Evolutionary conservation across 2,888 invertebrate species (phyloP).

Genomic region (Drymonia ruficornis): DNA sequence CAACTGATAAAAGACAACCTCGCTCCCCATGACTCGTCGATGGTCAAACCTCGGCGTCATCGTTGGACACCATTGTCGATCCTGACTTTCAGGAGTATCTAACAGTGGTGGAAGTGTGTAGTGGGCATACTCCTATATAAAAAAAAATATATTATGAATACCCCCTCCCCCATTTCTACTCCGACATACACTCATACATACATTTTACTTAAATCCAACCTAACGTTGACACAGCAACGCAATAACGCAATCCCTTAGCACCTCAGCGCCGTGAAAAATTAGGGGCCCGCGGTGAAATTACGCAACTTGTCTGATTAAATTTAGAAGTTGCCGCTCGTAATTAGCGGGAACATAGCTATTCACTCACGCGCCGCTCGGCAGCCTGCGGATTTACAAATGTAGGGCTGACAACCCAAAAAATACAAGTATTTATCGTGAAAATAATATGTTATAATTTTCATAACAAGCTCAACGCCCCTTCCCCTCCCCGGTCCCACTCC

Average conservation of each 20-base stretch:
- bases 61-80: too few species aligned
- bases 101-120: too few species aligned
- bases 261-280: constrained; percentile 72
- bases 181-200: not conserved
- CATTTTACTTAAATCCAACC: constrained; percentile 17
- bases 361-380: constrained; percentile 73
- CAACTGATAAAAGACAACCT: too few species aligned
- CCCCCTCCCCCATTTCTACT: too few species aligned
- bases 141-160: too few species aligned
- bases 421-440: not conserved
- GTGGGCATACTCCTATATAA: too few species aligned
- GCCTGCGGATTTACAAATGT: constrained; percentile 41
- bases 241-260: constrained; percentile 30
- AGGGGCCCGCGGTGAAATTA: constrained; percentile 70
- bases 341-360: constrained; percentile 80
- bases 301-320: constrained; percentile 82
- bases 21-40: too few species aligned
- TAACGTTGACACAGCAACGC: constrained; percentile 35
- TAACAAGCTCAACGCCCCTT: too few species aligned
- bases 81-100: too few species aligned
- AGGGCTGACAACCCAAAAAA: constrained; percentile 16
- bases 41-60: too few species aligned
- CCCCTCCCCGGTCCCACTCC: too few species aligned
- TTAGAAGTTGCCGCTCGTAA: constrained; percentile 78
- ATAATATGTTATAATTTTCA: too few species aligned